phyloP scores from a whole-genome alignment of 1,140 invertebrate genomes.

The roundworm (Caenorhabditis elegans) region DNA sequence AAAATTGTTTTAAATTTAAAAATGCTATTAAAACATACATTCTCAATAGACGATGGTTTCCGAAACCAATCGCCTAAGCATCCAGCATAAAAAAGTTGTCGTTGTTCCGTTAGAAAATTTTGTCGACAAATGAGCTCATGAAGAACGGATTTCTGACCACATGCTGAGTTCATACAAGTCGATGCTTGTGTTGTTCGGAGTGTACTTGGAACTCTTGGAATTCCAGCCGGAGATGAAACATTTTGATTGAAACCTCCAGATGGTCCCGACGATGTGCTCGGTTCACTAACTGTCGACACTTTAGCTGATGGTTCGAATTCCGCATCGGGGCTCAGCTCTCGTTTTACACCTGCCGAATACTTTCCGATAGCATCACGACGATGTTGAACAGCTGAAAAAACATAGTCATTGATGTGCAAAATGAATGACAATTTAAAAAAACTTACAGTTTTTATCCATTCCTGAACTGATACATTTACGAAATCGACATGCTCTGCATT shows the following conservation, averaged over 20 bases:
- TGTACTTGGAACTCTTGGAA: neutral
- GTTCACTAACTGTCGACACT: neutral
- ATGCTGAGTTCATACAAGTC: neutral
- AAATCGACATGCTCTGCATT: conserved; percentile 58
- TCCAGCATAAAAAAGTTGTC: conserved; percentile 24
- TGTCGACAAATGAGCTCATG: conserved; percentile 4
- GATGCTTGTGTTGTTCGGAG: neutral
- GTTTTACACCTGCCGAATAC: conserved; percentile 54
- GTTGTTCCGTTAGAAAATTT: neutral
- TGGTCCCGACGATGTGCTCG: neutral
- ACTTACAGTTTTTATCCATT: conserved; percentile 53
- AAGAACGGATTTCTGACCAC: conserved; percentile 1
- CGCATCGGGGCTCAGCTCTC: conserved; percentile 43
- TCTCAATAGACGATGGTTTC: conserved; percentile 9
- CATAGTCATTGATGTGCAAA: conserved; percentile 14
- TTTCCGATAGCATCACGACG: conserved; percentile 59
- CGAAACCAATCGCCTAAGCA: conserved; percentile 33
- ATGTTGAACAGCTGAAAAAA: conserved; percentile 56
- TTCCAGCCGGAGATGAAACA: neutral
- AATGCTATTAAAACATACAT: neutral
- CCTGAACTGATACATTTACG: conserved; percentile 53
- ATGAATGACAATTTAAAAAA: neutral
- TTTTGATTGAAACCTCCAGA: neutral
- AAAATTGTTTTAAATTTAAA: neutral
- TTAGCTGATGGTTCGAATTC: neutral